Evolutionary conservation across 2,888 invertebrate species (phyloP).

Genomic region (Torymus aiolomorphi): DNA sequence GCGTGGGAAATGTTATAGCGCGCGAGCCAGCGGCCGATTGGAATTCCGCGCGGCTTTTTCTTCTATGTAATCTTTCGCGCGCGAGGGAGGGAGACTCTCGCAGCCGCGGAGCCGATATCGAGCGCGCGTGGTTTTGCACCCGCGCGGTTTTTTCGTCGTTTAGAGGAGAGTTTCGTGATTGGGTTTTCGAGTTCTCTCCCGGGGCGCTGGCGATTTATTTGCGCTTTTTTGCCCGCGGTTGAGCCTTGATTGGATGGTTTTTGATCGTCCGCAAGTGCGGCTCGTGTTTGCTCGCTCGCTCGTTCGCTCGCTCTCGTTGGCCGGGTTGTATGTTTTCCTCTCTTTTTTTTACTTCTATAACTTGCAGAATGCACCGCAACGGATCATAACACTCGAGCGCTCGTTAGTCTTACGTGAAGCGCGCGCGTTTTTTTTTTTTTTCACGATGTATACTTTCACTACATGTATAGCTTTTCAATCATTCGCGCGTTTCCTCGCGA

Average conservation of each 20-base stretch:
- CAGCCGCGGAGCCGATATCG: too few relatives aligned
- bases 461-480: slow-evolving; percentile 28
- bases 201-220: neutral
- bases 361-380: neutral
- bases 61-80: slow-evolving; percentile 35
- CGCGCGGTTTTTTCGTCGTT: neutral
- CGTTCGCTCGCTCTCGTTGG: neutral
- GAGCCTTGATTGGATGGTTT: neutral
- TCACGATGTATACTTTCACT: slow-evolving; percentile 37
- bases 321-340: neutral
- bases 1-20: slow-evolving; percentile 50
- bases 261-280: neutral
- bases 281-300: too few relatives aligned
- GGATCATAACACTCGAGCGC: slow-evolving; percentile 40
- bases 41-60: slow-evolving; percentile 42
- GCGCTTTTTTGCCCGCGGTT: neutral
- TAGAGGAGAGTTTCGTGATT: neutral
- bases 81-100: too few relatives aligned
- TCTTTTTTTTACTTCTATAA: neutral
- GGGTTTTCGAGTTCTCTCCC: neutral
- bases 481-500: neutral
- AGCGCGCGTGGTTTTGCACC: neutral
- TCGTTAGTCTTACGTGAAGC: neutral
- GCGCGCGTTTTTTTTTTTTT: neutral
- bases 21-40: slow-evolving; percentile 31